Conservation (phyloP, 2,113 vertebrate genomes). For the Crotalus helleri region DNA sequence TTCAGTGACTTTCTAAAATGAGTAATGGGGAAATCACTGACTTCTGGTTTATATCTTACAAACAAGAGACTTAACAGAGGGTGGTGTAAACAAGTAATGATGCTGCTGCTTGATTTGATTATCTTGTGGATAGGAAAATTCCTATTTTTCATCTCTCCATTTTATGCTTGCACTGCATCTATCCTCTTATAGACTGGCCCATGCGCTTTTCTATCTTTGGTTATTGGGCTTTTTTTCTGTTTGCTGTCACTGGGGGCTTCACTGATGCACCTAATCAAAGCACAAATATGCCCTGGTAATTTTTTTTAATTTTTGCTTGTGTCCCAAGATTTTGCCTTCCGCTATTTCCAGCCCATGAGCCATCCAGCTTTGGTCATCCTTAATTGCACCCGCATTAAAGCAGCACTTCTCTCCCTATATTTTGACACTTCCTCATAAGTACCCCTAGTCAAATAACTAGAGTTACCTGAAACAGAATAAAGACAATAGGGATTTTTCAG, state of each 20-base stretch:
- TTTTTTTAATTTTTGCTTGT: background rate
- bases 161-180: background rate
- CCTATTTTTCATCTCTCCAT: background rate
- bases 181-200: background rate
- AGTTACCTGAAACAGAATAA: background rate
- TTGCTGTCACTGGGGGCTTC: background rate
- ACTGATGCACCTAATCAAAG: background rate
- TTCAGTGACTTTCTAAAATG: background rate
- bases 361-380: background rate
- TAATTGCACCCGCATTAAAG: background rate
- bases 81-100: background rate
- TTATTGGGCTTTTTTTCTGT: background rate
- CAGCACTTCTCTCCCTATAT: background rate
- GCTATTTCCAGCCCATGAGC: background rate
- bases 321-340: background rate
- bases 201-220: background rate
- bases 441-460: background rate
- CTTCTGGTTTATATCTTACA: background rate
- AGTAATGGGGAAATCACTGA: background rate
- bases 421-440: background rate
- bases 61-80: background rate
- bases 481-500: background rate
- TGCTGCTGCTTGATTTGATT: background rate
- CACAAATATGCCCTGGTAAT: background rate
- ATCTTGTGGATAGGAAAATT: background rate